phyloP scores from a whole-genome alignment of 2,888 invertebrate genomes.

The Pherbina coryleti region DNA sequence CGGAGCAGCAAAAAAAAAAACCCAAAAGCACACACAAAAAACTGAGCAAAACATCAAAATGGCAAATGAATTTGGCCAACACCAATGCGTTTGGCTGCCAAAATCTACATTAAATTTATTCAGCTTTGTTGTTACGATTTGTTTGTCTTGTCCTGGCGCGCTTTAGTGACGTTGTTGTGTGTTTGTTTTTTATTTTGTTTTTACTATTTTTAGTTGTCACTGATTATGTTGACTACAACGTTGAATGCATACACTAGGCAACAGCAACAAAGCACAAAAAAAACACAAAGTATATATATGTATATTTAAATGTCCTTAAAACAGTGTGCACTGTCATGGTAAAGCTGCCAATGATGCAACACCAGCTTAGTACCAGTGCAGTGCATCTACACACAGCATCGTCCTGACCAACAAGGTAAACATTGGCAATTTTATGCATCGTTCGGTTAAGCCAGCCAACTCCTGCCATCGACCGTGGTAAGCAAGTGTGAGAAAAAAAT shows the following conservation, averaged over 20 bases:
- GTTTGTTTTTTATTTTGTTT: not conserved
- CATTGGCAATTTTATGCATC: not conserved
- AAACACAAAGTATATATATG: not conserved
- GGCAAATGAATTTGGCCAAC: constrained; percentile 47
- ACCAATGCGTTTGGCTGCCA: constrained; percentile 59
- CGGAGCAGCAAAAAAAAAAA: not conserved
- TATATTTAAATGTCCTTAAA: constrained; percentile 33
- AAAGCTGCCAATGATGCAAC: constrained; percentile 28
- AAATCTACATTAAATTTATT: constrained; percentile 67
- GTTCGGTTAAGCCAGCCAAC: not conserved
- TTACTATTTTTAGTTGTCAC: not conserved
- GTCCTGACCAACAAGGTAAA: not conserved
- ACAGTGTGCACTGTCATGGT: constrained; percentile 20
- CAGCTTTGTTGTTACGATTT: constrained; percentile 57
- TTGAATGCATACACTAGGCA: constrained; percentile 18
- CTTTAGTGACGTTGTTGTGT: not conserved
- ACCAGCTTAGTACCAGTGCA: constrained; percentile 22
- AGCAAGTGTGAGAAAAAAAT: too few relatives aligned
- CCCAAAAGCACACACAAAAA: not conserved
- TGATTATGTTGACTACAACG: constrained; percentile 29
- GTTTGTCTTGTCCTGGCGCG: constrained; percentile 8
- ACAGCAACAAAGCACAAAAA: constrained; percentile 20
- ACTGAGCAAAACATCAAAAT: constrained; percentile 28
- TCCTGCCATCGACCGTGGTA: not conserved
- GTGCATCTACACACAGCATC: not conserved